phyloP scores from a whole-genome alignment of 2,113 vertebrate species.

The Hoplias malabaricus region DNA sequence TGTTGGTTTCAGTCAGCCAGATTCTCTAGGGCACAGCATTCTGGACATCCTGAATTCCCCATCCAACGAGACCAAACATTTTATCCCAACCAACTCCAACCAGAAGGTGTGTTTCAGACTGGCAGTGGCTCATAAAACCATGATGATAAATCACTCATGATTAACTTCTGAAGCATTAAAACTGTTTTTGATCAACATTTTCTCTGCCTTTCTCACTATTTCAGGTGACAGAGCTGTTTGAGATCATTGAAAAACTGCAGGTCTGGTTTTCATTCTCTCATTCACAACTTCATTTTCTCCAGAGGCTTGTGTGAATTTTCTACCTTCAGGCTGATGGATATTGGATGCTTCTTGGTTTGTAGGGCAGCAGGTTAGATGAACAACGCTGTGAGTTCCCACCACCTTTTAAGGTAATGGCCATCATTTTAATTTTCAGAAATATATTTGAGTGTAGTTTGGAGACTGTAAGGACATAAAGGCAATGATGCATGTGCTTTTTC shows the following conservation, averaged over 20 bases:
- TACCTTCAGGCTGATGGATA: background rate
- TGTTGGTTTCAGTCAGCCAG: slow-evolving; percentile 60
- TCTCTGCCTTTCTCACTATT: background rate
- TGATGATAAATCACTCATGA: background rate
- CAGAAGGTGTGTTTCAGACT: slow-evolving; percentile 71
- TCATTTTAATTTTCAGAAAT: background rate
- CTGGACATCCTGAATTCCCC: slow-evolving; percentile 72
- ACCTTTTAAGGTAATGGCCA: slow-evolving; percentile 77
- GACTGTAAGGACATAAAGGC: background rate
- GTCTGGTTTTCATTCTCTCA: slow-evolving; percentile 48
- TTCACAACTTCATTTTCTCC: background rate
- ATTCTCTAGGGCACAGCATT: slow-evolving; percentile 61
- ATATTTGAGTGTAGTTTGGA: background rate
- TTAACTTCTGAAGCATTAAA: background rate
- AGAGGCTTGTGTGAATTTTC: background rate
- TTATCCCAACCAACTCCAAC: slow-evolving; percentile 63
- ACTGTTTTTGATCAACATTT: background rate
- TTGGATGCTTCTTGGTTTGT: slow-evolving; percentile 47
- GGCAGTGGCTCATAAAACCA: background rate
- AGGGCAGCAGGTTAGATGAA: slow-evolving; percentile 86
- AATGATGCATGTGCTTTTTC: background rate
- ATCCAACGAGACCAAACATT: slow-evolving; percentile 64
- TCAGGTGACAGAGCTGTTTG: slow-evolving; percentile 87
- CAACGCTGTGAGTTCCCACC: slow-evolving; percentile 86
- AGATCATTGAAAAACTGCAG: slow-evolving; percentile 85